phyloP scores from a whole-genome alignment of 2,888 invertebrate genomes.

The Tuberolachnus salignus region DNA sequence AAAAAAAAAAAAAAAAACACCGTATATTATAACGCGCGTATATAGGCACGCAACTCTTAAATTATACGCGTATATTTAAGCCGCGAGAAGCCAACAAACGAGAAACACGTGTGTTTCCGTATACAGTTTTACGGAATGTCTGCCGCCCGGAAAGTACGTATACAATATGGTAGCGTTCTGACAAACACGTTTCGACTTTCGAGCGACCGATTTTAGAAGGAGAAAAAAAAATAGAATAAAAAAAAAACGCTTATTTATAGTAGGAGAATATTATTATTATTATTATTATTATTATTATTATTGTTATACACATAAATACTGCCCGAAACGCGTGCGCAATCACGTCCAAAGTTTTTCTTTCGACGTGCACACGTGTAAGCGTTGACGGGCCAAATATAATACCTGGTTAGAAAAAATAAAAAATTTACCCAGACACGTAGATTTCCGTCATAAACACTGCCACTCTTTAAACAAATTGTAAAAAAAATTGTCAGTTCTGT shows the following conservation, averaged over 20 bases:
- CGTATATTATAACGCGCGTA: neutral
- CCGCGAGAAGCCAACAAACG: constrained; percentile 27
- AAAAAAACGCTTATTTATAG: constrained; percentile 26
- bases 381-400: neutral
- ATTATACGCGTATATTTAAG: constrained; percentile 4
- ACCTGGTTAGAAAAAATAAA: too few relatives aligned
- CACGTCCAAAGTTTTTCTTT: neutral
- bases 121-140: constrained; percentile 33
- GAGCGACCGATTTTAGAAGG: constrained; percentile 36
- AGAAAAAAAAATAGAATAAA: constrained; percentile 19
- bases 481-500: too few relatives aligned
- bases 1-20: too few relatives aligned
- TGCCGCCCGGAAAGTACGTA: neutral
- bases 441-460: too few relatives aligned
- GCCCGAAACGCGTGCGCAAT: neutral
- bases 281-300: too few relatives aligned
- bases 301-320: too few relatives aligned
- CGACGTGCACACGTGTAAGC: neutral
- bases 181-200: constrained; percentile 37
- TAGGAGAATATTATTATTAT: neutral
- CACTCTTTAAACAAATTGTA: too few relatives aligned
- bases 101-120: constrained; percentile 38
- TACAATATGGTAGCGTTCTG: constrained; percentile 19
- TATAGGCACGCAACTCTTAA: constrained; percentile 28
- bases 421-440: too few relatives aligned